Conservation (phyloP, 2,113 vertebrate species). For the Sorex fumeus region DNA sequence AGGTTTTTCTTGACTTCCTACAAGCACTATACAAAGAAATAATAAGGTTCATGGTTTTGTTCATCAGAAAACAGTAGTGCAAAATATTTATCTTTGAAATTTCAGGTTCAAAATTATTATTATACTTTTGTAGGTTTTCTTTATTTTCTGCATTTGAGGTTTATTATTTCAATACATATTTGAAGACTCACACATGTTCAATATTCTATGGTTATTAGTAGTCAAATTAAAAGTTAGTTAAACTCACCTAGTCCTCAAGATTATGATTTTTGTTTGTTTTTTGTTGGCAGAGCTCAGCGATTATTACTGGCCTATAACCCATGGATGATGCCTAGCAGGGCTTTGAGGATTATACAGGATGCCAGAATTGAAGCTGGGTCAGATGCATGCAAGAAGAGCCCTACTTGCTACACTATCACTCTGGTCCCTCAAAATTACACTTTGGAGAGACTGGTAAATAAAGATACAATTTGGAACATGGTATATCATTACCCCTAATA, state of each 20-base stretch:
- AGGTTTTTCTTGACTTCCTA: background rate
- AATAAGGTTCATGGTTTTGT: background rate
- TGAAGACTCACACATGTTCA: background rate
- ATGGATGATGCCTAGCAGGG: no score
- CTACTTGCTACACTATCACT: background rate
- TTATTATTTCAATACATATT: background rate
- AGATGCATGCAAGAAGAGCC: no score
- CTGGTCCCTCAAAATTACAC: conserved; percentile 1
- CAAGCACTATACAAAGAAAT: background rate
- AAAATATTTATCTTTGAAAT: background rate
- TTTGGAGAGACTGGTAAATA: background rate
- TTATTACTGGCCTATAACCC: no score
- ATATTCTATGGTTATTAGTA: background rate
- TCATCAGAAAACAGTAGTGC: background rate
- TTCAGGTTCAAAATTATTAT: background rate
- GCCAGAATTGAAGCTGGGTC: no score
- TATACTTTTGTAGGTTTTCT: background rate
- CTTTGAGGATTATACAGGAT: no score
- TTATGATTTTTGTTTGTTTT: no score
- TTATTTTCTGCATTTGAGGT: background rate
- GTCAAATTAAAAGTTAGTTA: background rate
- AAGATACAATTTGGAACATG: background rate
- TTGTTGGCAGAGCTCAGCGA: no score
- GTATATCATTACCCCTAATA: background rate
- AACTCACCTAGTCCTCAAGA: no score